These are phyloP conservation scores for Anorthoa munda DNA, from an alignment of 2,888 invertebrate species.

Conservation along the genomic window DNA sequence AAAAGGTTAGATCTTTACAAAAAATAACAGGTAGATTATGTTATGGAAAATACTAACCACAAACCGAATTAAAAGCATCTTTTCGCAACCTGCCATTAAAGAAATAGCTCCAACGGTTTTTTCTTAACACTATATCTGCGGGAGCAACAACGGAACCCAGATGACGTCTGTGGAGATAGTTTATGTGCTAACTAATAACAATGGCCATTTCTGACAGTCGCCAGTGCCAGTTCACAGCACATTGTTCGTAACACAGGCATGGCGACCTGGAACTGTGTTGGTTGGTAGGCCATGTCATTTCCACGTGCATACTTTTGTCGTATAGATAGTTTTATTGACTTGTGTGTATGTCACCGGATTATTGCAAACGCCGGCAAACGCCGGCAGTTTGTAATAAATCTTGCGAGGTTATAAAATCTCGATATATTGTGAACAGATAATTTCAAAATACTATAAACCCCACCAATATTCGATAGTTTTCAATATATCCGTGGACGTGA, in stretches of 20 bases:
- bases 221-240: constrained; percentile 67
- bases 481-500: too few relatives aligned
- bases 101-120: neutral
- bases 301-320: constrained; percentile 1
- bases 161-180: constrained; percentile 73
- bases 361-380: too few relatives aligned
- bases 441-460: too few relatives aligned
- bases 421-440: too few relatives aligned
- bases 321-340: neutral
- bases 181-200: constrained; percentile 78
- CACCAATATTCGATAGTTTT: too few relatives aligned
- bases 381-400: too few relatives aligned
- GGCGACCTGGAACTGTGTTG: constrained; percentile 1
- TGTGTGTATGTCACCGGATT: too few relatives aligned
- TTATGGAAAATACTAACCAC: neutral
- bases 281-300: neutral
- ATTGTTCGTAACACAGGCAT: constrained; percentile 70
- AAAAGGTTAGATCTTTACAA: too few relatives aligned
- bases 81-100: constrained; percentile 1
- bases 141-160: constrained; percentile 57
- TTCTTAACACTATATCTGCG: neutral
- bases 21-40: neutral
- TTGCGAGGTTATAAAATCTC: too few relatives aligned
- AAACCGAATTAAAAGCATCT: neutral
- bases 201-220: constrained; percentile 74